Conservation (phyloP, 1,140 invertebrate species). For the Chironomus striatipennis region DNA sequence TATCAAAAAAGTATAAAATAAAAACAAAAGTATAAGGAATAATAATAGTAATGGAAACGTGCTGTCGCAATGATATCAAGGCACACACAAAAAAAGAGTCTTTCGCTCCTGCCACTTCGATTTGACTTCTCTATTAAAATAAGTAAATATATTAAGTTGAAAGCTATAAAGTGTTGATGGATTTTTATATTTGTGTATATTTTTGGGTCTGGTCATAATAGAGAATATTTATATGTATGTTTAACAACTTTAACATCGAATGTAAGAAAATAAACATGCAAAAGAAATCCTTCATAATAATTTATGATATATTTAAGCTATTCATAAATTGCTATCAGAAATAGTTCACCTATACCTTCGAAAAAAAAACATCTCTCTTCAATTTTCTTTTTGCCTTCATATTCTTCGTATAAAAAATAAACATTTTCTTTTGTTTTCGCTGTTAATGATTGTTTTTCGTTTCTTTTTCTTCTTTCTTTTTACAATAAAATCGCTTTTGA, state of each 20-base stretch:
- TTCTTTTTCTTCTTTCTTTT: neutral
- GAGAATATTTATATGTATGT: neutral
- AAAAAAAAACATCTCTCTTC: too few relatives aligned
- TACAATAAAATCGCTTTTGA: conserved; percentile 33
- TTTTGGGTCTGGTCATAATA: neutral
- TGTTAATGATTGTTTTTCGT: conserved; percentile 29
- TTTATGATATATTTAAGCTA: neutral
- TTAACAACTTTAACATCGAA: neutral
- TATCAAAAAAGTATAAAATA: neutral
- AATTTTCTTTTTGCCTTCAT: too few relatives aligned
- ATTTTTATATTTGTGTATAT: neutral
- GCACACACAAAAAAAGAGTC: neutral
- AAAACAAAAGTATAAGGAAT: neutral
- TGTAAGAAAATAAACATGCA: neutral
- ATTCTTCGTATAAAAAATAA: conserved; percentile 35
- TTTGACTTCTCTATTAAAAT: neutral
- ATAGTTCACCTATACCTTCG: neutral
- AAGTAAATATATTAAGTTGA: neutral
- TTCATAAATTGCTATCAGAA: too few relatives aligned
- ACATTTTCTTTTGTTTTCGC: conserved; percentile 32
- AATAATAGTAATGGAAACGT: neutral
- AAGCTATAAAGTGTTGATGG: conserved; percentile 12
- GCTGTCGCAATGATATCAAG: neutral
- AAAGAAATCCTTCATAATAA: neutral
- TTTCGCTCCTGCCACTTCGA: neutral